Evolutionary conservation across 2,113 vertebrate species (phyloP).

Genomic region (Tonatia bakeri): DNA sequence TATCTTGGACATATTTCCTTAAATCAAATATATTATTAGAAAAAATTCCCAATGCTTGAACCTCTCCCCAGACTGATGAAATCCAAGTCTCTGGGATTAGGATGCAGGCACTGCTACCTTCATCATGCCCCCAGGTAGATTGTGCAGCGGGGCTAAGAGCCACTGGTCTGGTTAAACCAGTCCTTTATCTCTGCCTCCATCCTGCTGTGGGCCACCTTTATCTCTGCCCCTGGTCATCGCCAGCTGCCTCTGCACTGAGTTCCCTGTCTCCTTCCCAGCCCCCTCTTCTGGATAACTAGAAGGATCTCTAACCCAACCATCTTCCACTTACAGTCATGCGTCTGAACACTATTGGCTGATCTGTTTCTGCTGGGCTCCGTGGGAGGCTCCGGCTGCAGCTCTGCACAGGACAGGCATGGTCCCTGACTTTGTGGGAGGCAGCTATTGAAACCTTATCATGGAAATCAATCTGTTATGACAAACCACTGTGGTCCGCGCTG

Average conservation of each 20-base stretch:
- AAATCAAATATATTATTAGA: neutral
- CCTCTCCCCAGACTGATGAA: neutral
- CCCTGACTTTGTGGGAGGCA: neutral
- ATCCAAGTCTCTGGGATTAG: neutral
- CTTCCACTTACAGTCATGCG: neutral
- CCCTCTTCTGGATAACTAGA: neutral
- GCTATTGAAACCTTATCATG: neutral
- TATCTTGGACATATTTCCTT: neutral
- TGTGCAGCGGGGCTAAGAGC: neutral
- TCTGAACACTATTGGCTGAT: rapidly evolving
- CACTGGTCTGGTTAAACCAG: neutral
- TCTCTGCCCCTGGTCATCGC: neutral
- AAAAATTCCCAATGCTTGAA: neutral
- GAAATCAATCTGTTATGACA: neutral
- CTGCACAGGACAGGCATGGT: neutral
- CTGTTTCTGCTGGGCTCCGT: neutral
- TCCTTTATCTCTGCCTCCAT: neutral
- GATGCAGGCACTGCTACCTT: neutral
- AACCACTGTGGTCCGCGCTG: rapidly evolving
- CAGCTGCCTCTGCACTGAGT: neutral
- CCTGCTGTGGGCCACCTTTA: neutral
- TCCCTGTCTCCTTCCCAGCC: neutral
- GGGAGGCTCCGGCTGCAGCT: neutral
- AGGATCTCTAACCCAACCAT: neutral
- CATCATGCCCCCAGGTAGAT: neutral